These are phyloP conservation scores for Dicranocentrus wangi DNA, from an alignment of 2,888 invertebrate genomes.

Conservation along the genomic window DNA sequence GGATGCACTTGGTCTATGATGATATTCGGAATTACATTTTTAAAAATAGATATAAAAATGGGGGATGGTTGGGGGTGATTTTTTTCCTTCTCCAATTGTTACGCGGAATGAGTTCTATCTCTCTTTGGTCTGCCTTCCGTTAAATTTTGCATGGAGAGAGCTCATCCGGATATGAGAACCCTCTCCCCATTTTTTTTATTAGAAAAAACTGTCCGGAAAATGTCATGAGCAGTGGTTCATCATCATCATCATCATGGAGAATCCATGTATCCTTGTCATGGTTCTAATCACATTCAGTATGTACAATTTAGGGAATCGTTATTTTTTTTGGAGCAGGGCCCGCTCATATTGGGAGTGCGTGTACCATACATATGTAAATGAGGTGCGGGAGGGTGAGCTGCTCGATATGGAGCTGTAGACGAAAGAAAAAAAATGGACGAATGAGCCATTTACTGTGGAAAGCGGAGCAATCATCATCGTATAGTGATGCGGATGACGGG, in stretches of 20 bases:
- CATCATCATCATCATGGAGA: conserved; percentile 19
- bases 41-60: too few relatives aligned
- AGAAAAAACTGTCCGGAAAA: conserved; percentile 58
- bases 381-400: conserved; percentile 62
- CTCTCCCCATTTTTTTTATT: conserved; percentile 33
- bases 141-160: conserved; percentile 46
- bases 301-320: conserved; percentile 40
- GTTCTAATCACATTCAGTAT: conserved; percentile 45
- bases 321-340: conserved; percentile 21
- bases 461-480: conserved; percentile 51
- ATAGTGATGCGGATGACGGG: conserved; percentile 40
- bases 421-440: conserved; percentile 63
- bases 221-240: conserved; percentile 62
- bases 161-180: conserved; percentile 43
- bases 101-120: conserved; percentile 25
- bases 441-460: conserved; percentile 51
- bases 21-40: conserved; percentile 46
- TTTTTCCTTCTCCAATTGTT: conserved; percentile 59
- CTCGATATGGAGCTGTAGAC: conserved; percentile 37
- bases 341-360: neutral
- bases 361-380: conserved; percentile 68
- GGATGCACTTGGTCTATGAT: conserved; percentile 39
- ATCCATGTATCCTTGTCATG: conserved; percentile 48
- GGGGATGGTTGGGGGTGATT: conserved; percentile 56
- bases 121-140: conserved; percentile 36